Percentiles rank a stretch among this genome's conserved stretches.
These are phyloP conservation scores for Pantherophis vulpinus DNA, from an alignment of 2,797 vertebrate species.

Conservation along the genomic window DNA sequence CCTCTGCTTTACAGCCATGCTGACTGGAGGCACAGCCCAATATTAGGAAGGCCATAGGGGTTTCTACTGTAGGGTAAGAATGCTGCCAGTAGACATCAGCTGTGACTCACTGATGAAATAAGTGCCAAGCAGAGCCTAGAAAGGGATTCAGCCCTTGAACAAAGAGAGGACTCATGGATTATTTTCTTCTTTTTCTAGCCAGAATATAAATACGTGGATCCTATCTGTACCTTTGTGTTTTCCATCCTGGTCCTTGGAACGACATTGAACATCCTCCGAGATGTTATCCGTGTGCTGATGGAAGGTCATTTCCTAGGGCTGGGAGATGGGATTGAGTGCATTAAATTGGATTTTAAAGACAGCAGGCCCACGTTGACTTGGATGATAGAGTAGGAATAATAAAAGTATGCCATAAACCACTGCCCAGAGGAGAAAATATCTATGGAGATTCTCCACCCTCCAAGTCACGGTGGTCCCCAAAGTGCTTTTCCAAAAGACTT, in stretches of 20 bases:
- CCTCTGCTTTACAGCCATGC: too few relatives aligned
- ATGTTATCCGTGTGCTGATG: conserved; percentile 77
- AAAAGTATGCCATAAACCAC: background rate
- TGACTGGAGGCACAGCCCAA: background rate
- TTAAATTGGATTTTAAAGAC: background rate
- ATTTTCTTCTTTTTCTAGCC: conserved; percentile 58
- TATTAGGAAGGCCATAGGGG: background rate
- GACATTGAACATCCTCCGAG: conserved; percentile 74
- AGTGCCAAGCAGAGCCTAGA: too few relatives aligned
- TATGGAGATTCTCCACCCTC: background rate
- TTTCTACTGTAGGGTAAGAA: background rate
- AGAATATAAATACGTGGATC: conserved; percentile 74
- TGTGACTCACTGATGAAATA: background rate
- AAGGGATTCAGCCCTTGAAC: background rate
- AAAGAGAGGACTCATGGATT: background rate
- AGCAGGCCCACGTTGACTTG: too few relatives aligned
- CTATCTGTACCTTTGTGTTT: conserved; percentile 80
- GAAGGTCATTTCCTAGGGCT: conserved; percentile 61
- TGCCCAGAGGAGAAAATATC: background rate
- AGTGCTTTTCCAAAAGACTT: background rate
- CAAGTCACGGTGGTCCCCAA: background rate
- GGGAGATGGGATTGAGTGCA: background rate
- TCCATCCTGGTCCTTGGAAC: conserved; percentile 75
- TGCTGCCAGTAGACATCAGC: background rate
- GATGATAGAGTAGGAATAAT: background rate